A percentile compares a stretch with the other conserved stretches of the same genome.
Conservation (phyloP, 2,797 vertebrate species). For the Capromys pilorides region DNA sequence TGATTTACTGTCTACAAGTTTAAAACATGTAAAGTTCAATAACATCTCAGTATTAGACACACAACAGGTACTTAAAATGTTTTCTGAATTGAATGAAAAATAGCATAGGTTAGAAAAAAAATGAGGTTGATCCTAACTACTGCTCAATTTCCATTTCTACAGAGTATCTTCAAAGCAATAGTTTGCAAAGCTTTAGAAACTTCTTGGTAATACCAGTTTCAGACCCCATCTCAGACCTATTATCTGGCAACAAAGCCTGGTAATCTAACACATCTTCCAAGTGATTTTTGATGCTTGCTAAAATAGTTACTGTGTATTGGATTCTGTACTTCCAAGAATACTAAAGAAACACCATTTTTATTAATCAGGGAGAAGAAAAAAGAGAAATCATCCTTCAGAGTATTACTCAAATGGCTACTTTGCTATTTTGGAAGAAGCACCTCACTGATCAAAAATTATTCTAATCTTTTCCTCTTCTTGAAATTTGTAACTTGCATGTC, state of each 20-base stretch:
- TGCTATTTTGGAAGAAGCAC: neutral
- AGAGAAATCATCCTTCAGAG: neutral
- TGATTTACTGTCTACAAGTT: neutral
- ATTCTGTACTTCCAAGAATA: neutral
- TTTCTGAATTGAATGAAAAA: slow-evolving; percentile 32
- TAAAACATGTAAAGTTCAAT: neutral
- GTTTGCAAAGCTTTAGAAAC: neutral
- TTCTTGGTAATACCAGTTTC: neutral
- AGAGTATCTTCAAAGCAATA: neutral
- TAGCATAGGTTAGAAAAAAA: neutral
- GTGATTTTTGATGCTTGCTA: neutral
- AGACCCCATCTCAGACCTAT: neutral
- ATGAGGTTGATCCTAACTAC: neutral
- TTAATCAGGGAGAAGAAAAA: neutral
- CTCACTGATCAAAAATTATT: neutral
- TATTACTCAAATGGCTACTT: neutral
- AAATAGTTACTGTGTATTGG: neutral
- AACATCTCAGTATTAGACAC: neutral
- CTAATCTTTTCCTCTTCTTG: neutral
- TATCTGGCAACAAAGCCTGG: neutral
- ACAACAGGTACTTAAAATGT: neutral
- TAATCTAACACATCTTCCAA: neutral
- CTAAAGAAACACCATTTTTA: neutral
- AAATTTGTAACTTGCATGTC: neutral
- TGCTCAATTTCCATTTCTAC: neutral